Evolutionary conservation across 2,888 invertebrate species (phyloP).

Genomic region (Apoderus coryli): DNA sequence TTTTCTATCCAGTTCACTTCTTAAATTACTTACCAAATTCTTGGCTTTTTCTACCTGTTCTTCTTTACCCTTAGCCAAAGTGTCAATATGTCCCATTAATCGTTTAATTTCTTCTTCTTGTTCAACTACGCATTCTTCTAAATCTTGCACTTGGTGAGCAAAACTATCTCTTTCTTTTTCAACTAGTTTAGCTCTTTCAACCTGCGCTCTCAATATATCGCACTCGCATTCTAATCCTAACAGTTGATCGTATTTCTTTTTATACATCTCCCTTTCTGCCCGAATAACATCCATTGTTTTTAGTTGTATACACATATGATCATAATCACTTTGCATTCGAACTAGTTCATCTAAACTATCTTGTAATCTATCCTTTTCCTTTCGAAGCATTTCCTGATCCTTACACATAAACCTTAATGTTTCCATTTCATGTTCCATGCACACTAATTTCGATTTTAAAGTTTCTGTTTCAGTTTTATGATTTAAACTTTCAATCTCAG

Average conservation of each 20-base stretch:
- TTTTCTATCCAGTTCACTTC: constrained; percentile 27
- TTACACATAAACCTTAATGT: constrained; percentile 20
- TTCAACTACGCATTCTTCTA: constrained; percentile 40
- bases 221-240: constrained; percentile 25
- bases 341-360: constrained; percentile 21
- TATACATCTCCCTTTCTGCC: constrained; percentile 29
- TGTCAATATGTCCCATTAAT: constrained; percentile 38
- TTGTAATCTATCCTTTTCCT: constrained; percentile 26
- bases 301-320: constrained; percentile 23
- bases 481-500: constrained; percentile 19
- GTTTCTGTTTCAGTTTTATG: constrained; percentile 21
- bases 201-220: constrained; percentile 22
- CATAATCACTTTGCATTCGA: constrained; percentile 25
- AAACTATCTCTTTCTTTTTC: constrained; percentile 38
- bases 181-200: constrained; percentile 24
- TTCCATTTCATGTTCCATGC: constrained; percentile 24
- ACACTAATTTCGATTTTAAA: constrained; percentile 19
- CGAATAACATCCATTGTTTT: constrained; percentile 24
- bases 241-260: constrained; percentile 26
- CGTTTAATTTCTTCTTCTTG: constrained; percentile 43
- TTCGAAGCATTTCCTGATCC: constrained; percentile 24
- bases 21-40: constrained; percentile 23
- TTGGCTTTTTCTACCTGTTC: constrained; percentile 29
- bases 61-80: constrained; percentile 28
- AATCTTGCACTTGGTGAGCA: constrained; percentile 37